Conservation (phyloP, 92 coral and sea anemone genomes). For the Epizoanthus illoricatus region DNA sequence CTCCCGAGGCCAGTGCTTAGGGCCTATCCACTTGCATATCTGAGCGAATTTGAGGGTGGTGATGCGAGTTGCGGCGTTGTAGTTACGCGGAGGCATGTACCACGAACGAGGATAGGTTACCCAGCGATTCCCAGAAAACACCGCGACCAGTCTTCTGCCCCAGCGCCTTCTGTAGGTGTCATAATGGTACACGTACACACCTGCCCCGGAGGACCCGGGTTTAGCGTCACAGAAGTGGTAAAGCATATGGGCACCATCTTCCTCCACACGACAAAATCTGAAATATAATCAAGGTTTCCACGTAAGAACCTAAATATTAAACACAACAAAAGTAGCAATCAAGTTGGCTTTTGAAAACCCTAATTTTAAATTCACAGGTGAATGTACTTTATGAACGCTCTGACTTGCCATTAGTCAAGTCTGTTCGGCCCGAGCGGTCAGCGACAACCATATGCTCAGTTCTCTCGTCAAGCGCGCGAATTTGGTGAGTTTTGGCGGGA, state of each 20-base stretch:
- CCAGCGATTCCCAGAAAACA: conserved; percentile 90
- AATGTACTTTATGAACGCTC: no score
- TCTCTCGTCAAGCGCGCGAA: no score
- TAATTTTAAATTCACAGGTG: no score
- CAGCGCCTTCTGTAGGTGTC: conserved; percentile 40
- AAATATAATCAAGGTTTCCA: neutral
- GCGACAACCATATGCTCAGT: no score
- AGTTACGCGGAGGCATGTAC: conserved; percentile 53
- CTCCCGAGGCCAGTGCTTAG: conserved; percentile 39
- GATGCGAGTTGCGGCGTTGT: conserved; percentile 87
- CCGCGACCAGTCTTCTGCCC: conserved; percentile 75
- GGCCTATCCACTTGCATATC: conserved; percentile 90
- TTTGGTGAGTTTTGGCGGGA: no score
- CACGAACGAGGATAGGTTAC: conserved; percentile 60
- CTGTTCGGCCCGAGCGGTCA: no score
- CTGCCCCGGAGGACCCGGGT: conserved; percentile 96
- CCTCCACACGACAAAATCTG: conserved; percentile 54
- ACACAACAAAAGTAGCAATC: neutral
- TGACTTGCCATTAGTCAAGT: no score
- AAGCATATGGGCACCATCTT: conserved; percentile 53
- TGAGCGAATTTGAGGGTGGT: conserved; percentile 72
- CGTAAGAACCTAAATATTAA: neutral
- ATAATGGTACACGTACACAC: conserved; percentile 71
- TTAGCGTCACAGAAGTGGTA: conserved; percentile 92
- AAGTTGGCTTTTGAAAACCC: no score